Evolutionary conservation across 1,140 invertebrate species (phyloP).

Genomic region (Drosophila parvula): DNA sequence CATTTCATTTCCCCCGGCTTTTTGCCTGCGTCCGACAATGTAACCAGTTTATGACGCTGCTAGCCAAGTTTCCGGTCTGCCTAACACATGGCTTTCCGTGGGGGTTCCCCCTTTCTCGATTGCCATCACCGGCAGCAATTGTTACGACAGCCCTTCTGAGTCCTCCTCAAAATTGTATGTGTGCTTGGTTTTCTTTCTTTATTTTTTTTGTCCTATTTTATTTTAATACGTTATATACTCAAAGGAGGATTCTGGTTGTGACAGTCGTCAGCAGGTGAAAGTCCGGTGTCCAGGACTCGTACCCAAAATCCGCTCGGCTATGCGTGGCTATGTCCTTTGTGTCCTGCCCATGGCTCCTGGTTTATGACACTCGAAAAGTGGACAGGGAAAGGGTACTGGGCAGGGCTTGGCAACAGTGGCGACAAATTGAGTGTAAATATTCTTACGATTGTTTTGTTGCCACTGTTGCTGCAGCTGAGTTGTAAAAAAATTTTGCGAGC

Average conservation of each 20-base stretch:
- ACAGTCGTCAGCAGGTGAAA: slow-evolving; percentile 39
- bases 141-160: slow-evolving; percentile 4
- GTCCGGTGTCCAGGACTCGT: slow-evolving; percentile 3
- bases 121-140: slow-evolving; percentile 14
- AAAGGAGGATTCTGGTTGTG: slow-evolving; percentile 24
- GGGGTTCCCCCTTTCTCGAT: neutral
- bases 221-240: slow-evolving; percentile 27
- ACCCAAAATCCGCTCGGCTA: slow-evolving; percentile 34
- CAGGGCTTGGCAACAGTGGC: slow-evolving; percentile 5
- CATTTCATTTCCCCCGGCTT: slow-evolving; percentile 27
- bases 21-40: slow-evolving; percentile 61
- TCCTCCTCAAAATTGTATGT: slow-evolving; percentile 14
- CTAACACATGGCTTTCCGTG: slow-evolving; percentile 16
- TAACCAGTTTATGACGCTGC: slow-evolving; percentile 70
- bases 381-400: neutral
- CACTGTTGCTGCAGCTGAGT: slow-evolving; percentile 46
- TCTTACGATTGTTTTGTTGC: slow-evolving; percentile 63
- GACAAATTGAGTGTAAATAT: slow-evolving; percentile 81
- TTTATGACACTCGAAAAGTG: slow-evolving; percentile 62
- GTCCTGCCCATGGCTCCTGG: slow-evolving; percentile 6
- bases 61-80: slow-evolving; percentile 42
- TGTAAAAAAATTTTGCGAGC: slow-evolving; percentile 64
- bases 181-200: too few relatives aligned
- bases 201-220: neutral
- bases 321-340: slow-evolving; percentile 39